These are phyloP conservation scores for Candoia aspera DNA, from an alignment of 2,113 vertebrate species.

Conservation along the genomic window DNA sequence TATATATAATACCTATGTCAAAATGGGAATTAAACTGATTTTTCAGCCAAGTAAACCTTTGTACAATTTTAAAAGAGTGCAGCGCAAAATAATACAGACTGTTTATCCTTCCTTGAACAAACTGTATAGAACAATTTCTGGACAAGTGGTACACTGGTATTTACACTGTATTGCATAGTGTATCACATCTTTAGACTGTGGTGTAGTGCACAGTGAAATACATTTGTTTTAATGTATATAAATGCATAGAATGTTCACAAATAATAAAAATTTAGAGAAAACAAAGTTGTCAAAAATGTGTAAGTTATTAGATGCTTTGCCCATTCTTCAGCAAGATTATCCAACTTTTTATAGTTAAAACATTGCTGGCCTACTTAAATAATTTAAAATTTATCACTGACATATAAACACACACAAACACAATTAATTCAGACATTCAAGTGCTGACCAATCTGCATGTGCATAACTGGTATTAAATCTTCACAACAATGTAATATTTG, in stretches of 20 bases:
- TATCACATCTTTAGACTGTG: neutral
- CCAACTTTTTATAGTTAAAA: neutral
- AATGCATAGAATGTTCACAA: neutral
- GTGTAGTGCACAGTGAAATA: neutral
- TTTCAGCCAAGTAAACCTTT: slow-evolving; percentile 5
- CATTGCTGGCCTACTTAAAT: neutral
- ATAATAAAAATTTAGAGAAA: neutral
- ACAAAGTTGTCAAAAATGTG: neutral
- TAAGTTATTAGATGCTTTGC: neutral
- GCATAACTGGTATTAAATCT: neutral
- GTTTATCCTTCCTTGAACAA: neutral
- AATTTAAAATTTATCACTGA: neutral
- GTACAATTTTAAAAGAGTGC: neutral
- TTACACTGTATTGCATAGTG: neutral
- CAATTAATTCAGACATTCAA: neutral
- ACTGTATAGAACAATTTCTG: neutral
- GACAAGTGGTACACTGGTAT: neutral
- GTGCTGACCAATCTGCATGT: neutral
- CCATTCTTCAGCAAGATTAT: neutral
- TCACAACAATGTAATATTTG: neutral
- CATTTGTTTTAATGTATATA: neutral
- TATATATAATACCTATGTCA: slow-evolving; percentile 30
- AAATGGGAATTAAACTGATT: slow-evolving; percentile 15
- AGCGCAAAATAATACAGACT: neutral
- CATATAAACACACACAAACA: neutral